phyloP scores from a whole-genome alignment of 2,797 vertebrate species.

The Bryconaethiops microstoma region DNA sequence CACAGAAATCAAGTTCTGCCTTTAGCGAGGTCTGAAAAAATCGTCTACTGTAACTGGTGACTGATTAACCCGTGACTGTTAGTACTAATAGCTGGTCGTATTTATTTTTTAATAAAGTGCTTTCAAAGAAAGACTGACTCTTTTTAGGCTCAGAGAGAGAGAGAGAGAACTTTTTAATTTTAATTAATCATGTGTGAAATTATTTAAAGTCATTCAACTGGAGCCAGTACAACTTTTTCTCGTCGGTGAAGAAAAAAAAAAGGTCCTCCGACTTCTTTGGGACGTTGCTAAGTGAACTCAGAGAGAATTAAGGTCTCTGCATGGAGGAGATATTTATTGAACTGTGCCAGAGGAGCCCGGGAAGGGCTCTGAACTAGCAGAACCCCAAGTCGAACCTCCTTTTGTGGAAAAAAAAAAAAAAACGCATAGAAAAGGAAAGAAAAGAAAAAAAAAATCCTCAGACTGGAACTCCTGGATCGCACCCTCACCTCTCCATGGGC shows the following conservation, averaged over 20 bases:
- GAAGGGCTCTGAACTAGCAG: constrained; percentile 72
- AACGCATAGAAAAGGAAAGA: background rate
- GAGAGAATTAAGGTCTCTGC: constrained; percentile 71
- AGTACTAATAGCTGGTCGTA: constrained; percentile 97
- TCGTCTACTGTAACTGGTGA: constrained; percentile 90
- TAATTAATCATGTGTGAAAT: constrained; percentile 87
- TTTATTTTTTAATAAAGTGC: constrained; percentile 97
- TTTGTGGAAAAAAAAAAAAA: constrained; percentile 19
- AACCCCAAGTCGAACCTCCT: constrained; percentile 59
- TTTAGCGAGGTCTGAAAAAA: constrained; percentile 77
- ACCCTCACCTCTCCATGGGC: constrained; percentile 72
- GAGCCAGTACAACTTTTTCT: constrained; percentile 92
- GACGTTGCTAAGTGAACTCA: constrained; percentile 79
- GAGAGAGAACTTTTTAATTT: constrained; percentile 84
- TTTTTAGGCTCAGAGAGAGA: constrained; percentile 77
- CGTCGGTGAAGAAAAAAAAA: constrained; percentile 72
- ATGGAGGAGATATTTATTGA: constrained; percentile 89
- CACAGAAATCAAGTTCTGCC: constrained; percentile 82
- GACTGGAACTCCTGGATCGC: constrained; percentile 65
- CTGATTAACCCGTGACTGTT: constrained; percentile 95
- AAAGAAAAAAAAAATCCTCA: constrained; percentile 44
- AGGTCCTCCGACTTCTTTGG: constrained; percentile 82
- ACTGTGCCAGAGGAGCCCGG: constrained; percentile 83
- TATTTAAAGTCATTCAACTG: constrained; percentile 99
- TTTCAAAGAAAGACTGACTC: constrained; percentile 87